A percentile compares a stretch with the other conserved stretches of the same genome.
phyloP scores from a whole-genome alignment of 2,888 invertebrate species.

The Liposcelis brunnea region DNA sequence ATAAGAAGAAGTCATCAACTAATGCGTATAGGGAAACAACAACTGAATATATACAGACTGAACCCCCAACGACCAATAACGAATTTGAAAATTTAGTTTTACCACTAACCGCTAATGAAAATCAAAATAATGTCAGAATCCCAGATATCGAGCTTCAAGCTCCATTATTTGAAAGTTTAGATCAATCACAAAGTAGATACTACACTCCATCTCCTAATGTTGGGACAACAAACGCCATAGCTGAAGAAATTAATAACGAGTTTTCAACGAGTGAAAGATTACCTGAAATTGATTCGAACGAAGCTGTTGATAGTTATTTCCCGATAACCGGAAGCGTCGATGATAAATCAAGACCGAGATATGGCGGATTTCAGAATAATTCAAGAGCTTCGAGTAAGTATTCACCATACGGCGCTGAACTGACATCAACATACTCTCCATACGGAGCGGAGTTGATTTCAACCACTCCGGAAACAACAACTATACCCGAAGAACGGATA shows the following conservation, averaged over 20 bases:
- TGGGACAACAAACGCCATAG: slow-evolving; percentile 23
- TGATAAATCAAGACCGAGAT: slow-evolving; percentile 19
- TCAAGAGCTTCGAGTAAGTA: slow-evolving; percentile 14
- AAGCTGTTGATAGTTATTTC: slow-evolving; percentile 21
- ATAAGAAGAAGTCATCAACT: slow-evolving; percentile 20
- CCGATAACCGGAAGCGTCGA: slow-evolving; percentile 21
- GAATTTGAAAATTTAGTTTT: slow-evolving; percentile 16
- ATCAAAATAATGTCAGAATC: slow-evolving; percentile 22
- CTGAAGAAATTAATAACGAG: slow-evolving; percentile 32
- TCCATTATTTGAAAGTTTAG: slow-evolving; percentile 15
- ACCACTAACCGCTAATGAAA: slow-evolving; percentile 18
- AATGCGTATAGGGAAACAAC: slow-evolving; percentile 17
- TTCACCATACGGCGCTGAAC: slow-evolving; percentile 17
- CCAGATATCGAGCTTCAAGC: slow-evolving; percentile 10
- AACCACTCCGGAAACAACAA: slow-evolving; percentile 7
- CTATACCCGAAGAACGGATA: not conserved
- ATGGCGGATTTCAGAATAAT: slow-evolving; percentile 22
- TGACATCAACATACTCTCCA: slow-evolving; percentile 14
- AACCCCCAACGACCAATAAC: slow-evolving; percentile 24
- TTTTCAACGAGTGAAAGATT: slow-evolving; percentile 20
- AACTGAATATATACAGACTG: slow-evolving; percentile 18
- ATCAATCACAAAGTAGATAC: slow-evolving; percentile 15
- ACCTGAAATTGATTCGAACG: slow-evolving; percentile 8
- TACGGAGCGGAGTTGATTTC: slow-evolving; percentile 15
- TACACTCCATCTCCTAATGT: slow-evolving; percentile 7